Conservation (phyloP, 2,797 vertebrate species). For the Enteromius argenteus region DNA sequence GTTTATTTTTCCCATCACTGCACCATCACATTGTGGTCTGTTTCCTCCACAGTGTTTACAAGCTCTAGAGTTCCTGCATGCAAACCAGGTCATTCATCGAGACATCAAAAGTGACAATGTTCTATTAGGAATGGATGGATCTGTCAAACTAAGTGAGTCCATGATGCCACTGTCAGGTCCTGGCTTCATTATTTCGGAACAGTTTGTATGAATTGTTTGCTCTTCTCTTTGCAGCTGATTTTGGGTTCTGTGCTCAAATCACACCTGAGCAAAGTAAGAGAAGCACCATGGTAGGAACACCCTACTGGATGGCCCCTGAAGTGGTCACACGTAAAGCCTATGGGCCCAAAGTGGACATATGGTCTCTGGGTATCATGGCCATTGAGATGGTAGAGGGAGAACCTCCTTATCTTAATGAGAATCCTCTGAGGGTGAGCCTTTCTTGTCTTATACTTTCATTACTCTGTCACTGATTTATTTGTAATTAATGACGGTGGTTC, state of each 20-base stretch:
- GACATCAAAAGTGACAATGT: conserved; percentile 99
- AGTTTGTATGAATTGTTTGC: not conserved
- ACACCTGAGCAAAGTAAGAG: conserved; percentile 98
- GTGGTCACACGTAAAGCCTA: conserved; percentile 98
- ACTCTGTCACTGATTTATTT: not conserved
- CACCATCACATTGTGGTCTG: not conserved
- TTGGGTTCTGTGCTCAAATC: conserved; percentile 99
- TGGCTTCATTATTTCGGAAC: not conserved
- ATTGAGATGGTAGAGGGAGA: conserved; percentile 99
- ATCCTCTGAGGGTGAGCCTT: conserved; percentile 91
- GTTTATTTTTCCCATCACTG: not conserved
- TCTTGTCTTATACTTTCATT: conserved; percentile 18
- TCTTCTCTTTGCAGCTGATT: conserved; percentile 84
- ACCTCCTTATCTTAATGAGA: conserved; percentile 96
- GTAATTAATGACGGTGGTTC: not conserved
- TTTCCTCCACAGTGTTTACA: conserved; percentile 87
- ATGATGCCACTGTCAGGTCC: not conserved
- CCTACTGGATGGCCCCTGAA: conserved; percentile 99
- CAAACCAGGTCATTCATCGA: conserved; percentile 98
- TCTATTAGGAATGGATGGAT: conserved; percentile 97
- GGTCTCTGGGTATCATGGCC: conserved; percentile 98
- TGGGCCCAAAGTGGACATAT: conserved; percentile 97
- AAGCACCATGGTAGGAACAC: conserved; percentile 98
- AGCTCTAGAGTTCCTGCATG: conserved; percentile 94
- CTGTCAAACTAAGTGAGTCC: conserved; percentile 95